Base-by-base conservation (phyloP, 2,113 vertebrate genomes). In the Mungos mungo region DNA sequence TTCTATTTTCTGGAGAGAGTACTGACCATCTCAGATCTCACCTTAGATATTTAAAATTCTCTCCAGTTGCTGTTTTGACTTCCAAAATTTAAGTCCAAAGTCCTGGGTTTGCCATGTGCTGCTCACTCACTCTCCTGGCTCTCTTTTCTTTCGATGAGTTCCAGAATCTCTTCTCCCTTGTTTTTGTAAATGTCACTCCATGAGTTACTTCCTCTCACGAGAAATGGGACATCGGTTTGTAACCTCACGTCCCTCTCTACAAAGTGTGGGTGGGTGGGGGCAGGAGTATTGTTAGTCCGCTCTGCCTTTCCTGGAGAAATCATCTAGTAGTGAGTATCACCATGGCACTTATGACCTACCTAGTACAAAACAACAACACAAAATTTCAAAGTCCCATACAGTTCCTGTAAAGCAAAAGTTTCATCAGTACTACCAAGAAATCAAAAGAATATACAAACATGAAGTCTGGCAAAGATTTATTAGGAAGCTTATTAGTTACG, bases 401-500 rank as follows among this genome's bases (percentile, higher is more conserved):
- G 69, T 88, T 95, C 33, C 29, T 79, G 35, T 77, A 33, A 95
- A 80, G 80, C 60, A 4, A 38, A 80, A 94, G 57, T 85, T 82
- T 84, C 60, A 90, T 38, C 65, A 85, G 54, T 63, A 69, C 45
- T 66, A 94, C 27, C 38, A 76, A 94, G 38, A 95, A 91, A 45
- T 81, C 74, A 90, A 85, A 97, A 88, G 92, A 96, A 87, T 92
- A 93, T 18, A 95, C 41, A 94, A 95, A 83, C 50, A 45, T 29
- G 41, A 96, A 66, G 81, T 97, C 77, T 89, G 90, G 87, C 95
- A 96, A 93, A 85, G 94, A 97, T 98, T 98, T 98, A 98, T 98
- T 98, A 97, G 66, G 96, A 97, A 97, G 97, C 95, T 95, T 91
- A 90, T 97, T 88, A 94, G 72, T 97, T 97, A 98, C 97, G 96